These are phyloP conservation scores for Rhyacophila brunnea DNA, from an alignment of 1,140 invertebrate species.

Conservation along the genomic window DNA sequence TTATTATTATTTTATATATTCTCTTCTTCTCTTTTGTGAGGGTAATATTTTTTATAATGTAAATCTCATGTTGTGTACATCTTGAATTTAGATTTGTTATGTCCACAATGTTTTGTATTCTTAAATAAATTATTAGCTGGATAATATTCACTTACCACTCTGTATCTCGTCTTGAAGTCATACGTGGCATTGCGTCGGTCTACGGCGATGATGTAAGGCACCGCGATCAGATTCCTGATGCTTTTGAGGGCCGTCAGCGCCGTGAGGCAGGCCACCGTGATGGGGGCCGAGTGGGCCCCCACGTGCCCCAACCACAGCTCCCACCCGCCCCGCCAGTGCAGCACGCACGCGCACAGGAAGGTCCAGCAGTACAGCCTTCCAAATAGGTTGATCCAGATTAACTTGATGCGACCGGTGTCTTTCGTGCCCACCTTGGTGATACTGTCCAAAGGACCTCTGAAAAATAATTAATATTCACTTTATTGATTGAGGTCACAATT, in stretches of 20 bases:
- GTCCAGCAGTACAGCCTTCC: slow-evolving; percentile 59
- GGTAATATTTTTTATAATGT: no score
- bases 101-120: no score
- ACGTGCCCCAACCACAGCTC: slow-evolving; percentile 50
- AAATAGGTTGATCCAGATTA: neutral
- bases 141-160: slow-evolving; percentile 34
- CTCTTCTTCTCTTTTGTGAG: no score
- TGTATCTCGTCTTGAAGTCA: slow-evolving; percentile 62
- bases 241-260: slow-evolving; percentile 45
- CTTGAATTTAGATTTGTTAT: no score
- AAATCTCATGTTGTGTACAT: no score
- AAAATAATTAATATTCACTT: neutral
- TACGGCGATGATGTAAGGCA: slow-evolving; percentile 58
- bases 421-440: neutral
- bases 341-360: slow-evolving; percentile 57
- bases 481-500: no score
- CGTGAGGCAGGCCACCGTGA: slow-evolving; percentile 37
- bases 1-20: no score
- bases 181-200: slow-evolving; percentile 60
- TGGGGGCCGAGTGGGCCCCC: slow-evolving; percentile 38
- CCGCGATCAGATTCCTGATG: slow-evolving; percentile 58
- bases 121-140: no score
- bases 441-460: slow-evolving; percentile 1
- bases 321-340: slow-evolving; percentile 66
- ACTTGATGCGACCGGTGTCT: neutral